These are phyloP conservation scores for Phalacrocorax aristotelis DNA, from an alignment of 2,113 vertebrate genomes.

Conservation along the genomic window DNA sequence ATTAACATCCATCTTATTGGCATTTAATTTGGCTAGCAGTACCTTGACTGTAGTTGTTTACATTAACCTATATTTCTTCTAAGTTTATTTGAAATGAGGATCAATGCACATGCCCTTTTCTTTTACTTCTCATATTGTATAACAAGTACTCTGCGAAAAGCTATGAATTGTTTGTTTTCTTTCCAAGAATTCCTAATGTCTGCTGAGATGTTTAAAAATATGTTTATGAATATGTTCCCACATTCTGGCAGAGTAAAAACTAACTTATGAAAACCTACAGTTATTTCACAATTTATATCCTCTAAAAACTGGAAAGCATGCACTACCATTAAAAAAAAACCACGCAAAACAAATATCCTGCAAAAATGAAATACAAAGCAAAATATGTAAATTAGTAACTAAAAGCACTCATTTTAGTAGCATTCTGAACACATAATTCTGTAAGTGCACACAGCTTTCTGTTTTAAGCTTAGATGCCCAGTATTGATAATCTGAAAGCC, in stretches of 20 bases:
- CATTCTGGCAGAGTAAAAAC: not conserved
- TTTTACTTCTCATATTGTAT: not conserved
- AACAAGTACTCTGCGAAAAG: not conserved
- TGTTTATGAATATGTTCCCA: not conserved
- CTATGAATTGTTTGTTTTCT: not conserved
- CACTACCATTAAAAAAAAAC: not conserved
- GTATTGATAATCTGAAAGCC: not conserved
- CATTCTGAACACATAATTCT: not conserved
- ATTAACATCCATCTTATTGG: not conserved
- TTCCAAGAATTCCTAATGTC: not conserved
- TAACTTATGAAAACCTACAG: not conserved
- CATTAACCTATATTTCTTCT: not conserved
- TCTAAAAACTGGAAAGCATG: not conserved
- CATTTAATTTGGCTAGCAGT: not conserved
- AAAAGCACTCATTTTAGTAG: not conserved
- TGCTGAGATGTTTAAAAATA: not conserved
- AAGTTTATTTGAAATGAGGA: not conserved
- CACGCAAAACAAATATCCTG: not conserved
- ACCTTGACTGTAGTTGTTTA: not conserved
- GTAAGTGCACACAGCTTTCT: not conserved
- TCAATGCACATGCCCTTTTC: not conserved
- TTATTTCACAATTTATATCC: not conserved
- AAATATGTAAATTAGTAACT: not conserved
- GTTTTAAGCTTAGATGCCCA: not conserved
- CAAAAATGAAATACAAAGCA: not conserved